These are phyloP conservation scores for Trichoplusia ni DNA, from an alignment of 1,140 invertebrate species.

Conservation along the genomic window DNA sequence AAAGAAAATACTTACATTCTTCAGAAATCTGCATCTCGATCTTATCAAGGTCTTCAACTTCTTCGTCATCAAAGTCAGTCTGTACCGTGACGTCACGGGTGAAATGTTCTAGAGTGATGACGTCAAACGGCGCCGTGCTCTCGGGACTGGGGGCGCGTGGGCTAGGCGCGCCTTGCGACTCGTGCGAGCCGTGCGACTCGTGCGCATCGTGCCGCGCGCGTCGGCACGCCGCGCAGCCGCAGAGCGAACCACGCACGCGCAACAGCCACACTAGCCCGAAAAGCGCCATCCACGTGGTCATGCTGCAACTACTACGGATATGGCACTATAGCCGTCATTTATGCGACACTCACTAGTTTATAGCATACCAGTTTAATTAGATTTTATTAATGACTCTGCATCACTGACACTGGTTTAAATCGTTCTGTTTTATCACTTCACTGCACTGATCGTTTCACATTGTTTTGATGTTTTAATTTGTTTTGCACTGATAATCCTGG, in stretches of 20 bases:
- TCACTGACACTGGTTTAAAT: no score
- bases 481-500: not conserved
- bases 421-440: not conserved
- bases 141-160: constrained; percentile 50
- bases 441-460: not conserved
- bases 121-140: constrained; percentile 68
- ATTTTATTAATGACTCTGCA: not conserved
- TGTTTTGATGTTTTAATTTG: not conserved
- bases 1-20: constrained; percentile 61
- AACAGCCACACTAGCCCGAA: constrained; percentile 93
- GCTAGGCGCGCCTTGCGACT: constrained; percentile 36
- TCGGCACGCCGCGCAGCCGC: constrained; percentile 86
- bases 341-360: not conserved
- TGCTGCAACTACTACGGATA: constrained; percentile 59
- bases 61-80: constrained; percentile 74
- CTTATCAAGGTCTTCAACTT: constrained; percentile 72
- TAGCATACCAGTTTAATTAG: not conserved
- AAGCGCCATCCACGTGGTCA: constrained; percentile 87
- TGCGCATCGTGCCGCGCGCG: constrained; percentile 80
- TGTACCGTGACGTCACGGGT: constrained; percentile 74
- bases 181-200: constrained; percentile 60
- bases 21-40: constrained; percentile 73
- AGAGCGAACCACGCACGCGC: constrained; percentile 88
- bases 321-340: constrained; percentile 45
- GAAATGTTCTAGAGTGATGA: constrained; percentile 69